Base-by-base conservation (phyloP, 2,888 invertebrate genomes). In the Ditula angustiorana region DNA sequence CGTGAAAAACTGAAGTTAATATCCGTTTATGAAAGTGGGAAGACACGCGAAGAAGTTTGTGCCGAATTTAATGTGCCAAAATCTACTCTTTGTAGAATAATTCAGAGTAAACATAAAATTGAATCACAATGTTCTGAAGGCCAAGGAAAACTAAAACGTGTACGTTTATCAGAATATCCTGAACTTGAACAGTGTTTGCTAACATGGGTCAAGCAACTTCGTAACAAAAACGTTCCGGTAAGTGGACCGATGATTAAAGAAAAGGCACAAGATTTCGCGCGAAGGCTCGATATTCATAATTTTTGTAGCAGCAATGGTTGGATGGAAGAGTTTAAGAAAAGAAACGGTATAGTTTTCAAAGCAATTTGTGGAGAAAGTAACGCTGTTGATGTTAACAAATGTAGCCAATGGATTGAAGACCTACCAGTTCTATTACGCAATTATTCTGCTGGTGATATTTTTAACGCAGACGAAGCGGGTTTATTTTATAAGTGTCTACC, bases 291-390 rank as follows among this genome's bases (percentile, higher is more conserved):
- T 67, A 71, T 70, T 69, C 59, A 69, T 72, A 70, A 64, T 69
- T 72, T 71, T 72, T 70, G 57, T 69, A 56, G 64, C 66, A 70
- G 69, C 65, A 72, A 69, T 70, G 68, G 69, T 62, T 72, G 69
- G 68, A 23, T 72, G 69, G 72, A 70, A 61, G 67, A 66, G 49
- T 72, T 72, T 67, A 67, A 69, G 50, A 71, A 69, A 67, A 67
- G 69, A 68, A 58, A 69, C 67, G 64, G 52, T 67, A 67, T 69
- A 50, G 69, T 60, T 60, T 70, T 66, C 67, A 70, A 67, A 69
- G 57, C 56, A 61, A 58, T 70, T 68, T 70, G 70, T 67, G 68
- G 63, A 57, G 68, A 68, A 61, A 70, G 67, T 61, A 67, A 70
- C 33, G 55, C 67, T 68, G 69, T 69, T 50, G 67, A 70, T 62